Evolutionary conservation across 2,888 invertebrate species (phyloP).

Genomic region (Epistrophe grossulariae): DNA sequence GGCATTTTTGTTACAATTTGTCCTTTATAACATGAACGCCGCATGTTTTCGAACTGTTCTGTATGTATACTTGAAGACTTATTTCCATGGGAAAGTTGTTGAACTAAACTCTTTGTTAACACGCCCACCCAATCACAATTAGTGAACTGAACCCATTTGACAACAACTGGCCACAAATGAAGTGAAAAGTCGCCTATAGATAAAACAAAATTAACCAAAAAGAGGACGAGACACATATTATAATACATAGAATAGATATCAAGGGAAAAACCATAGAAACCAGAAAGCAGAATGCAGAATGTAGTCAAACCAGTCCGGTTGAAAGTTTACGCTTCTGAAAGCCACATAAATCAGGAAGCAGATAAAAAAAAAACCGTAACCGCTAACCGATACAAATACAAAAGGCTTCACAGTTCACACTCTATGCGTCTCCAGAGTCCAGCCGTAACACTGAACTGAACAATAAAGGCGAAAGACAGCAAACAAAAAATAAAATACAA

Average conservation of each 20-base stretch:
- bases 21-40: conserved; percentile 4
- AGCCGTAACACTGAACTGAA: neutral
- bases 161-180: conserved; percentile 63
- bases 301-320: conserved; percentile 43
- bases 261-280: conserved; percentile 60
- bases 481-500: conserved; percentile 14
- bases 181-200: conserved; percentile 62
- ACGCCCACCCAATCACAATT: neutral
- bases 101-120: conserved; percentile 38
- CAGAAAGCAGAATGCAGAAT: conserved; percentile 63
- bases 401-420: conserved; percentile 57
- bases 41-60: conserved; percentile 4
- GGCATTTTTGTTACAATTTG: conserved; percentile 14
- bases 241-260: conserved; percentile 12
- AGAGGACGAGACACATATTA: neutral
- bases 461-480: neutral
- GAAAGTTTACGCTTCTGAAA: conserved; percentile 57
- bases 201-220: conserved; percentile 44
- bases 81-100: conserved; percentile 59
- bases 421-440: neutral
- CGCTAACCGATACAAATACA: conserved; percentile 53
- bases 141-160: neutral
- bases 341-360: conserved; percentile 71
- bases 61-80: conserved; percentile 19
- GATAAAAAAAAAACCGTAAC: conserved; percentile 63